phyloP scores from a whole-genome alignment of 2,797 vertebrate species.

The Cynopterus sphinx region DNA sequence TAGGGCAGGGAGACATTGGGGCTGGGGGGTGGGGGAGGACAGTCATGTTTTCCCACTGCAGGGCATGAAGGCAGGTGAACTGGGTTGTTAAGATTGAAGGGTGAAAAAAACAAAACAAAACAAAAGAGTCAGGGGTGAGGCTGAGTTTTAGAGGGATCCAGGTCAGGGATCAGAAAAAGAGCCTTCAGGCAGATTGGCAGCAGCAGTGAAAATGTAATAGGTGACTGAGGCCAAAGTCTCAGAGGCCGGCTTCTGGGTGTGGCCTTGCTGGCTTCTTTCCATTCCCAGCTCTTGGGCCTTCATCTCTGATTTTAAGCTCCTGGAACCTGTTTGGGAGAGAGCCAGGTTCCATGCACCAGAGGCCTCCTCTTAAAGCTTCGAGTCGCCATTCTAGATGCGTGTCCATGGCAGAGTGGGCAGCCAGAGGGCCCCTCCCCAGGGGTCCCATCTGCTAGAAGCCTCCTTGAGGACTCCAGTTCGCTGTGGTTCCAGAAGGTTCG shows the following conservation, averaged over 20 bases:
- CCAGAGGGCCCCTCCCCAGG: not conserved
- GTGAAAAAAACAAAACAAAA: no score
- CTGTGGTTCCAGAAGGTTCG: not conserved
- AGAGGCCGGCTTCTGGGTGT: not conserved
- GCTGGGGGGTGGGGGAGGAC: not conserved
- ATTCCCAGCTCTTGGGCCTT: rapidly evolving
- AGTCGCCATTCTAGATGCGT: not conserved
- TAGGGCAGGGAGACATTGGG: not conserved
- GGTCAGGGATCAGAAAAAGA: not conserved
- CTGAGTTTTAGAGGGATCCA: not conserved
- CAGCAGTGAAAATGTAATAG: not conserved
- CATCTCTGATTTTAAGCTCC: not conserved
- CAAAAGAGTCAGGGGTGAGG: not conserved
- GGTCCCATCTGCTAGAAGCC: not conserved
- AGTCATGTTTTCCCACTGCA: not conserved
- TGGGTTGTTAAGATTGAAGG: not conserved
- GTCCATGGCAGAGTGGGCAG: not conserved
- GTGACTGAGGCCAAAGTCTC: conserved; percentile 42
- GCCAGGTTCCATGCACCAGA: not conserved
- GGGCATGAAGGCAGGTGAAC: not conserved
- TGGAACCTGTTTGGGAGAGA: not conserved
- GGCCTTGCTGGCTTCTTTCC: not conserved
- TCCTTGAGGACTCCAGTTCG: not conserved
- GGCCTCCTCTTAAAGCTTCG: not conserved
- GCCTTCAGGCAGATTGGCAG: not conserved